These are phyloP conservation scores for Syndactyla subalaris DNA, from an alignment of 2,797 vertebrate genomes.

Conservation along the genomic window DNA sequence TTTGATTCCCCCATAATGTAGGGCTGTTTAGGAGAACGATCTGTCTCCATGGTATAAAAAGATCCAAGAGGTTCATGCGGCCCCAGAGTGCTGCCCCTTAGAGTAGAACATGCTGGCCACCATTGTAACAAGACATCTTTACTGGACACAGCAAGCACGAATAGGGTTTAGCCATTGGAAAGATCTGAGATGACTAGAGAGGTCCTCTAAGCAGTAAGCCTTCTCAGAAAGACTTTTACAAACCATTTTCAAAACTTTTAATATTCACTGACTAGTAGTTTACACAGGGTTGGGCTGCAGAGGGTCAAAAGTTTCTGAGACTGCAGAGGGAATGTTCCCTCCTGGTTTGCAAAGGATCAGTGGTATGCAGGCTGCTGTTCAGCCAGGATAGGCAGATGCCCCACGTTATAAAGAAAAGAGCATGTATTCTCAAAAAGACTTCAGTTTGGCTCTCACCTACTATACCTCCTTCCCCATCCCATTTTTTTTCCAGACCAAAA, in stretches of 20 bases:
- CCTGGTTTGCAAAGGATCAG: background rate
- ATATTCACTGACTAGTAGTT: background rate
- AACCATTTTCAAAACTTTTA: background rate
- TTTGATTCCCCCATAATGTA: background rate
- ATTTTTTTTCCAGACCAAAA: background rate
- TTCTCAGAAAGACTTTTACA: background rate
- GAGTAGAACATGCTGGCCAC: background rate
- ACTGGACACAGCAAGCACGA: background rate
- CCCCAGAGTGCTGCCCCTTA: rapidly evolving
- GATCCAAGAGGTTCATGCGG: background rate
- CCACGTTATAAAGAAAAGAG: background rate
- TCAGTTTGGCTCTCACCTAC: background rate
- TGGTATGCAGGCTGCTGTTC: background rate
- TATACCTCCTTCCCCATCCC: background rate
- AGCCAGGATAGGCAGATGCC: background rate
- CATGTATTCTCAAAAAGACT: background rate
- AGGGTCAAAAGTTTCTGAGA: background rate
- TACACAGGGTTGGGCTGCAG: background rate
- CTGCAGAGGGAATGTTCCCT: background rate
- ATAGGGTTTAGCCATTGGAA: background rate
- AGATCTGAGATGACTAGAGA: background rate
- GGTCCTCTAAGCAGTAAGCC: background rate
- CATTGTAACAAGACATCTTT: background rate
- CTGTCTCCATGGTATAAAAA: background rate
- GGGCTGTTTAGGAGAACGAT: background rate